Conservation (phyloP, 1,140 invertebrate genomes). For the Hyphantria cunea region DNA sequence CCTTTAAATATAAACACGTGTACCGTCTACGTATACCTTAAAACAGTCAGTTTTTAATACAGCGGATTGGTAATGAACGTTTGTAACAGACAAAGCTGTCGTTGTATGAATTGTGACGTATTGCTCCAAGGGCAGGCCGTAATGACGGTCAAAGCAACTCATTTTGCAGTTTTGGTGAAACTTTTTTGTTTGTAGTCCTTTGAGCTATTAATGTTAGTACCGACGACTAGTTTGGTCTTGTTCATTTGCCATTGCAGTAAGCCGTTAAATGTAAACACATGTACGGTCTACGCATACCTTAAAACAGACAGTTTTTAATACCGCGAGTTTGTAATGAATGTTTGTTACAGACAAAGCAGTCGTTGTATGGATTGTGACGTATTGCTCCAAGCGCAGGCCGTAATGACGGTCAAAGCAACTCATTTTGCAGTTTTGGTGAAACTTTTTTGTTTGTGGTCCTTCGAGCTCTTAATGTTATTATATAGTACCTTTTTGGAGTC, state of each 20-base stretch:
- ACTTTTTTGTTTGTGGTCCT: neutral
- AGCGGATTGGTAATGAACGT: neutral
- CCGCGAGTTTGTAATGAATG: neutral
- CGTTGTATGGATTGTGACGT: neutral
- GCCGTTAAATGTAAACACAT: no score
- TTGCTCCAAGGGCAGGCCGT: neutral
- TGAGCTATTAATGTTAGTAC: no score
- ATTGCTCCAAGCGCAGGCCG: neutral
- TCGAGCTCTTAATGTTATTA: no score
- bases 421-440: neutral
- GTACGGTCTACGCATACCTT: neutral
- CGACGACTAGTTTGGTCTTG: no score
- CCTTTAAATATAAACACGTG: no score
- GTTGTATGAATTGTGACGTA: neutral
- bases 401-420: neutral
- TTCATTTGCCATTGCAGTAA: no score
- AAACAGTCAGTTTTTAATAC: neutral
- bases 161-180: neutral
- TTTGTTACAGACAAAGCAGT: neutral
- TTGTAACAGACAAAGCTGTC: neutral
- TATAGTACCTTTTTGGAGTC: no score
- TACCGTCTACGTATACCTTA: neutral
- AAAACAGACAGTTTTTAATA: neutral
- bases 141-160: neutral
- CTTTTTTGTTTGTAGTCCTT: no score